Conservation (phyloP, 2,113 vertebrate genomes). For the Diadophis punctatus region DNA sequence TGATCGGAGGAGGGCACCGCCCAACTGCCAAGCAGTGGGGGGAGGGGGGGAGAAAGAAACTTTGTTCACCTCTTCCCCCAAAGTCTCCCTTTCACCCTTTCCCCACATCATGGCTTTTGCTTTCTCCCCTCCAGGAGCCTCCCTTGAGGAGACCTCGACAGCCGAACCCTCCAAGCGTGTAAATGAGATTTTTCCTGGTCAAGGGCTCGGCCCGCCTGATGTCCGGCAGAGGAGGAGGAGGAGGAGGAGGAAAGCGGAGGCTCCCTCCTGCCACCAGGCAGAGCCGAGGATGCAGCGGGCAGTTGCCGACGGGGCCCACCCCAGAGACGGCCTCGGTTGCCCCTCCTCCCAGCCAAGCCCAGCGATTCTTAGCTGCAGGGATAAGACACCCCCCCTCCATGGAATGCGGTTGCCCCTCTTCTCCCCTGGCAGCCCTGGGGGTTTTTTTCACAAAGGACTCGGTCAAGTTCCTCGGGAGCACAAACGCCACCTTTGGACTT, state of each 20-base stretch:
- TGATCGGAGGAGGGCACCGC: neutral
- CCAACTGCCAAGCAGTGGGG: neutral
- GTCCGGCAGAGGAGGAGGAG: conserved; percentile 46
- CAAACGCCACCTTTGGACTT: conserved; percentile 4
- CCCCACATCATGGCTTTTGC: conserved; percentile 48
- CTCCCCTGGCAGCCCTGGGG: neutral
- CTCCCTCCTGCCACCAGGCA: conserved; percentile 56
- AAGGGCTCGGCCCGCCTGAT: conserved; percentile 59
- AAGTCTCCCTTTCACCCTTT: neutral
- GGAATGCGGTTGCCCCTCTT: neutral
- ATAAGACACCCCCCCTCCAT: conserved; percentile 10
- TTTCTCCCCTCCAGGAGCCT: conserved; percentile 72
- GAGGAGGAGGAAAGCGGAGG: conserved; percentile 25
- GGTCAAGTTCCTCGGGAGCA: neutral
- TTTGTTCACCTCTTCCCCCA: conserved; percentile 22
- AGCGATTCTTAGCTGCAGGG: conserved; percentile 29
- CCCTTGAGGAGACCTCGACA: conserved; percentile 57
- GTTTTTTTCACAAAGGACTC: neutral
- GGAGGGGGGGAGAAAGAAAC: neutral
- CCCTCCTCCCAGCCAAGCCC: neutral
- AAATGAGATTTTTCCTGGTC: conserved; percentile 45
- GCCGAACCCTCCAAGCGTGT: neutral
- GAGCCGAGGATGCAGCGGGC: conserved; percentile 43
- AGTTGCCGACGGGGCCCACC: conserved; percentile 39
- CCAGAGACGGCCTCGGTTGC: neutral